phyloP scores from a whole-genome alignment of 1,140 invertebrate genomes.

The Trinorchestia longiramus region DNA sequence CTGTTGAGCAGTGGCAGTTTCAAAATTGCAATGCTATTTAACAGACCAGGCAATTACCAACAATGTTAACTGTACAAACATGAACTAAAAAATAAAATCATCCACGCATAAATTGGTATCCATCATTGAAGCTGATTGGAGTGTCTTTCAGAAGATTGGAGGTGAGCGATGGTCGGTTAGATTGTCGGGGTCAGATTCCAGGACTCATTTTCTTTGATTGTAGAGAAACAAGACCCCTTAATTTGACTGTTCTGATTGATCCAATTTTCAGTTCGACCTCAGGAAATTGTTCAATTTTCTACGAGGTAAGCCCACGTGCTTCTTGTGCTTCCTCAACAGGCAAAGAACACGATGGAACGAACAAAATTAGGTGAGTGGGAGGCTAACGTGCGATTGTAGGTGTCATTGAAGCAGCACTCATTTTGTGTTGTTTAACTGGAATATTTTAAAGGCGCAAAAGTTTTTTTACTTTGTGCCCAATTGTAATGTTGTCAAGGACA shows the following conservation, averaged over 20 bases:
- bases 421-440: too few species aligned
- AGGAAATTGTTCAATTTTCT: background rate
- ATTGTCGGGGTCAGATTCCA: background rate
- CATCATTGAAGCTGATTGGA: background rate
- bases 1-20: too few species aligned
- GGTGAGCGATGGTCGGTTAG: background rate
- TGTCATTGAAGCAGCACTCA: background rate
- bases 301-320: background rate
- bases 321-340: background rate
- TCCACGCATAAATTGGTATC: background rate
- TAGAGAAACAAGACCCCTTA: background rate
- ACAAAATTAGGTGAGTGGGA: background rate
- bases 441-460: too few species aligned
- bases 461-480: background rate
- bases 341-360: background rate
- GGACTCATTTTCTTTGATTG: conserved; percentile 1
- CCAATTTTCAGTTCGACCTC: background rate
- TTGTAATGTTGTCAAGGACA: background rate
- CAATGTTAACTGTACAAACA: background rate
- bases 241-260: background rate
- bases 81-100: background rate
- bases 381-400: too few species aligned
- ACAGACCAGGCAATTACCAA: too few species aligned
- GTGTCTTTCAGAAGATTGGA: background rate
- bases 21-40: too few species aligned